Percentiles rank a stretch among this genome's conserved stretches.
These are phyloP conservation scores for Myrmecophaga tridactyla DNA, from an alignment of 2,113 vertebrate species.

Conservation along the genomic window DNA sequence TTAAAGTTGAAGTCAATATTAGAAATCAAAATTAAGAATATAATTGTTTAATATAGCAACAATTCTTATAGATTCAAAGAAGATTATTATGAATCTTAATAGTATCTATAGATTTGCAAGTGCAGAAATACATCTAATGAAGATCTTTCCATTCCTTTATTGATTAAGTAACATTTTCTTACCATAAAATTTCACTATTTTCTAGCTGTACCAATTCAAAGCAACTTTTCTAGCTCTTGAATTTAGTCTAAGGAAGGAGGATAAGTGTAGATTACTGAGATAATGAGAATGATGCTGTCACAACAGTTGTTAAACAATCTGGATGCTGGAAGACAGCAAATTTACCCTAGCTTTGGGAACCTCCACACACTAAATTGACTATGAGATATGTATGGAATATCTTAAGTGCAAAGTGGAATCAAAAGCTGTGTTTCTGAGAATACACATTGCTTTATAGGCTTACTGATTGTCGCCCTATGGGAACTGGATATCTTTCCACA, in stretches of 20 bases:
- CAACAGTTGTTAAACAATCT: background rate
- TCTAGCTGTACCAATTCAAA: background rate
- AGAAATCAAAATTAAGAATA: background rate
- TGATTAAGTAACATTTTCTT: background rate
- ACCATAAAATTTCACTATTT: background rate
- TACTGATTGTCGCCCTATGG: background rate
- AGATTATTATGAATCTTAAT: background rate
- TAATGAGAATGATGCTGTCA: background rate
- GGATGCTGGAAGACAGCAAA: background rate
- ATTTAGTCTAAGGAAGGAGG: background rate
- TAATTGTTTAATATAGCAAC: background rate
- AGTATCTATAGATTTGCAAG: background rate
- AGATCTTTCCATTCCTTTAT: background rate
- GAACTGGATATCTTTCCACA: background rate
- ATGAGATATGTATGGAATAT: background rate
- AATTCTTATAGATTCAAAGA: background rate
- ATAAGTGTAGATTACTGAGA: background rate
- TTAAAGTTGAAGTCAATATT: background rate
- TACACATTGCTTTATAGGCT: background rate
- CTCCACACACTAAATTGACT: background rate
- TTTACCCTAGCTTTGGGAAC: background rate
- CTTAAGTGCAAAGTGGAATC: background rate
- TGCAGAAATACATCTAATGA: background rate
- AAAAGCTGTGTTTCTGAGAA: background rate
- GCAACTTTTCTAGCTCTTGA: background rate